Conservation (phyloP, 2,797 vertebrate genomes). For the Ptychadena robeensis region DNA sequence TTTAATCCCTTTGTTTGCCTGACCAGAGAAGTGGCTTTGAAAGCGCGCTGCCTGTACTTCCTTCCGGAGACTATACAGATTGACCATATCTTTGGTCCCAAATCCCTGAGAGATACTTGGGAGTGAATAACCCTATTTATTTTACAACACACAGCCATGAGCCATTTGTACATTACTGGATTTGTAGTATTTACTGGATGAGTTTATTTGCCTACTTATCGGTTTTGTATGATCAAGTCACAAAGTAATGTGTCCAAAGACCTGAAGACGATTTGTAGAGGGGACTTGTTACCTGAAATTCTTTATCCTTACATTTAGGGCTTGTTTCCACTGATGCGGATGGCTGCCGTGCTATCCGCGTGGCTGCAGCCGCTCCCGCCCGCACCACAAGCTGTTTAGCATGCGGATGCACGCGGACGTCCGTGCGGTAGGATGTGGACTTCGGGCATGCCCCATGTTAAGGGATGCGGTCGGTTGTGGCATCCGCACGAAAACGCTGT, state of each 20-base stretch:
- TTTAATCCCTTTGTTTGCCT: slow-evolving; percentile 38
- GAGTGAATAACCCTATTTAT: background rate
- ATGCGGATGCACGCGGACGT: too few relatives aligned
- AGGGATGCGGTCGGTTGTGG: too few relatives aligned
- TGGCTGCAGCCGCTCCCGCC: too few relatives aligned
- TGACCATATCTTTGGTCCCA: background rate
- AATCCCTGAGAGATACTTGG: background rate
- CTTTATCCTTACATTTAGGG: too few relatives aligned
- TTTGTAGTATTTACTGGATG: background rate
- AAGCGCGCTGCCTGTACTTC: slow-evolving; percentile 25
- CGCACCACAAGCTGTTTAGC: too few relatives aligned
- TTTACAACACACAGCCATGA: background rate
- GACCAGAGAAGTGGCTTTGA: slow-evolving; percentile 16
- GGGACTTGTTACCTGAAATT: too few relatives aligned
- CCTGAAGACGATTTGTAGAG: too few relatives aligned
- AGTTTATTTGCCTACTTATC: background rate
- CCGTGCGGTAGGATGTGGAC: too few relatives aligned
- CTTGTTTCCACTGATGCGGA: too few relatives aligned
- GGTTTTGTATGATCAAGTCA: background rate
- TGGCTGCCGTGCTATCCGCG: too few relatives aligned
- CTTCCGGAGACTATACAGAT: slow-evolving; percentile 29
- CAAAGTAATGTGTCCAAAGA: background rate
- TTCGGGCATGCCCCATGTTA: too few relatives aligned
- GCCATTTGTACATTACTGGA: background rate
- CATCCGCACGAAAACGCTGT: too few relatives aligned